Evolutionary conservation across 1,140 invertebrate genomes (phyloP), one percentile per base, ranked within the genome.

Genomic region (Hydropsyche tenuis): DNA sequence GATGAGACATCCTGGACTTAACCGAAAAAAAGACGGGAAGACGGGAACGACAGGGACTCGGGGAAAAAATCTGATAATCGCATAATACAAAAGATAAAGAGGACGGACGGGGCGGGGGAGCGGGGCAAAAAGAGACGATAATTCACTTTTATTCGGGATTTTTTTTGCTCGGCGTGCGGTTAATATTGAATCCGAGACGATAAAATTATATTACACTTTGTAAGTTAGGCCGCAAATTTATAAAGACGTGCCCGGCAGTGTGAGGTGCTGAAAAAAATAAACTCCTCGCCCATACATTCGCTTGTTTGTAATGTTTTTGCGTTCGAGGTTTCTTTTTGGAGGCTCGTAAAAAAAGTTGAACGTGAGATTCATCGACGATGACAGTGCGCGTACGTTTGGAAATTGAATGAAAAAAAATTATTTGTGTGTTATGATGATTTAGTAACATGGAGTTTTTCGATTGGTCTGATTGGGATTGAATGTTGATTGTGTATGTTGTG

Each of bases 131-230:
- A 76, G 69, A 77, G 74, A 75, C 66, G 73, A 77, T 77, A 77
- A 77, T 75, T 77, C 73, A 75, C 71, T 77, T 75, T 75, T 73
- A 75, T 77, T 74, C 73, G 48, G 51, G 72, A 75, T 71, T 72
- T 72, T 71, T 62, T 69, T 71, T 43, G 51, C 20, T n/a, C n/a
- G n/a, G 69, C 18, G 65, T 73, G 75, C 51, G 65, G 53, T 63
- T 74, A 68, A 77, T 77, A 77, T 77, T 73, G 73, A 77, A 77
- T 77, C 73, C 53, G 76, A 77, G 73, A 75, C 70, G 76, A 77
- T 77, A 72, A 77, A 77, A 77, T 77, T 77, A 77, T 77, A 77
- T 77, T 73, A 77, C 73, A 75, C 71, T 77, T 77, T 77, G 73
- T 75, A 77, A 77, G 76, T 77, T 75, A 73, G 73, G 71, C 76